A percentile compares a stretch with the other conserved stretches of the same genome.
These are phyloP conservation scores for Drosophila obscura DNA, from an alignment of 1,140 invertebrate species.

Conservation along the genomic window DNA sequence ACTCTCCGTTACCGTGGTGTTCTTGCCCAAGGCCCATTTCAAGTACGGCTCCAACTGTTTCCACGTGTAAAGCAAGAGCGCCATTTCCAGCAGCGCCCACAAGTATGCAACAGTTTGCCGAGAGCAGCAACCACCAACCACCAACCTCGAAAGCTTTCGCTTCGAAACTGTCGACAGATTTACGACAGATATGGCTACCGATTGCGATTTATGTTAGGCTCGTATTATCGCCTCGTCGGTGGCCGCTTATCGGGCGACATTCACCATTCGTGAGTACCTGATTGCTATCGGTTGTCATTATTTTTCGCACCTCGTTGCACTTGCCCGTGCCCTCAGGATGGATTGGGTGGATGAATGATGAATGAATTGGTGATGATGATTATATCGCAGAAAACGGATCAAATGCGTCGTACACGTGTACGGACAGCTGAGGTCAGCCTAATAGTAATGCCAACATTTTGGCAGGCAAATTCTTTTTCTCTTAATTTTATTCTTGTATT, in stretches of 20 bases:
- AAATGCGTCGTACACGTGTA: background rate
- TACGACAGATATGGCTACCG: conserved; percentile 20
- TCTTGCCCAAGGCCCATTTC: conserved; percentile 19
- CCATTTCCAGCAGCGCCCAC: conserved; percentile 38
- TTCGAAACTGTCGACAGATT: conserved; percentile 40
- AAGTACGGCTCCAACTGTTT: conserved; percentile 34
- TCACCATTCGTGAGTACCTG: conserved; percentile 7
- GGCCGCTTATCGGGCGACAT: conserved; percentile 38
- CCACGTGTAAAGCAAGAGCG: conserved; percentile 38
- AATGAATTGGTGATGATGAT: background rate
- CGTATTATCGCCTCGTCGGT: conserved; percentile 22
- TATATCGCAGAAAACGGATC: background rate
- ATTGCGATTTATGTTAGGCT: conserved; percentile 19
- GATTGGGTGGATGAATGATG: conserved; percentile 11
- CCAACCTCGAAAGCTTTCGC: conserved; percentile 13
- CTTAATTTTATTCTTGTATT: too few species aligned
- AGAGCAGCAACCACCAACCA: background rate
- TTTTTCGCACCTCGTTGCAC: conserved; percentile 42
- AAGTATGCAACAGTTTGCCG: conserved; percentile 38
- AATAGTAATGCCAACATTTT: too few species aligned
- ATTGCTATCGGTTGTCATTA: conserved; percentile 61
- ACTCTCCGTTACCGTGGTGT: conserved; percentile 11
- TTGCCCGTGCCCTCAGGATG: conserved; percentile 21
- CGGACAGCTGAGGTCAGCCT: too few species aligned
- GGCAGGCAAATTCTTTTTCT: too few species aligned